A percentile compares a stretch with the other conserved stretches of the same genome.
These are phyloP conservation scores for Chondrilla cf. caribensis DNA, from an alignment of 37 sponge, comb jelly and placozoan genomes.

Conservation along the genomic window DNA sequence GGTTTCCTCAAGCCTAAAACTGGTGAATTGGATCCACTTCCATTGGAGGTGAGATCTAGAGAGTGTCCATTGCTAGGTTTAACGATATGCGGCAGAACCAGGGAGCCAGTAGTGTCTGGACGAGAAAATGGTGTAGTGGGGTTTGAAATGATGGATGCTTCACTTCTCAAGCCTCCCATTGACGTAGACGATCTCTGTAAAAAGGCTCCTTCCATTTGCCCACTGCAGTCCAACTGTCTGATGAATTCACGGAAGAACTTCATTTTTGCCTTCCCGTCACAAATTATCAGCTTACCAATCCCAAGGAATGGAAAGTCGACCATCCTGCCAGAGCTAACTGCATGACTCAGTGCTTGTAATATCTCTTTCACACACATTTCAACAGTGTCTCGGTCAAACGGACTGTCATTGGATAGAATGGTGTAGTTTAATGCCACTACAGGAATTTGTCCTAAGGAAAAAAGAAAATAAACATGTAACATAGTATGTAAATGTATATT, in stretches of 20 bases:
- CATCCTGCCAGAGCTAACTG: constrained; percentile 30
- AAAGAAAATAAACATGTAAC: background rate
- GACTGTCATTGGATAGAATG: constrained; percentile 55
- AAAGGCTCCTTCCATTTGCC: constrained; percentile 54
- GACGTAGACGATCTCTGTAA: background rate
- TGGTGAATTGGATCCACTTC: too few relatives aligned
- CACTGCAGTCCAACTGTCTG: constrained; percentile 50
- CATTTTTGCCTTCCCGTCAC: constrained; percentile 74
- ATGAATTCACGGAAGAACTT: constrained; percentile 84
- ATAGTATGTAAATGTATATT: background rate
- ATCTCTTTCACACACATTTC: constrained; percentile 78
- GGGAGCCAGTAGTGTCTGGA: background rate
- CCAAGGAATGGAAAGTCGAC: constrained; percentile 60
- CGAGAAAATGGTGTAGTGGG: constrained; percentile 11
- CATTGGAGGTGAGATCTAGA: background rate
- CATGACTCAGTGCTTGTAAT: constrained; percentile 49
- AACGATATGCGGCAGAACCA: constrained; percentile 10
- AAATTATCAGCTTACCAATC: constrained; percentile 65
- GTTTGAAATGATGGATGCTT: constrained; percentile 46
- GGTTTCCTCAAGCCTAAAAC: too few relatives aligned
- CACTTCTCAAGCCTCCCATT: background rate
- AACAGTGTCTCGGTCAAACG: constrained; percentile 63
- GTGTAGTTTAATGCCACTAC: constrained; percentile 77
- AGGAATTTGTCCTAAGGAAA: constrained; percentile 71
- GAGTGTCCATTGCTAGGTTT: background rate